Percentiles rank a stretch among this genome's conserved stretches.
These are phyloP conservation scores for Hirtodrosophila histrioides DNA, from an alignment of 2,888 invertebrate genomes.

Conservation along the genomic window DNA sequence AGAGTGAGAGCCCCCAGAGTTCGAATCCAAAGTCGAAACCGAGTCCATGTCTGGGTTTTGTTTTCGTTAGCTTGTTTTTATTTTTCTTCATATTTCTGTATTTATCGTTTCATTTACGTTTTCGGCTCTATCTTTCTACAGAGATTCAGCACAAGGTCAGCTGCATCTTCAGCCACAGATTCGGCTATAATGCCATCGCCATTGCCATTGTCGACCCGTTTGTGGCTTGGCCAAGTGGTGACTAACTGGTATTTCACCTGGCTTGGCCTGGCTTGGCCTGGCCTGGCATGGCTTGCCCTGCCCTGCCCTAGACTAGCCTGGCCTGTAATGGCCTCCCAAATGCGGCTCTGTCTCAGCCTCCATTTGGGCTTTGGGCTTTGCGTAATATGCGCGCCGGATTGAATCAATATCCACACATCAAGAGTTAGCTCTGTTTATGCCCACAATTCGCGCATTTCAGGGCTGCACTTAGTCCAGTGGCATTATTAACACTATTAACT, in stretches of 20 bases:
- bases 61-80: constrained; percentile 31
- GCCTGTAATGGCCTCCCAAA: constrained; percentile 2
- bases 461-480: constrained; percentile 44
- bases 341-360: constrained; percentile 1
- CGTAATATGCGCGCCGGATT: constrained; percentile 48
- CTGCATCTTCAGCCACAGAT: constrained; percentile 68
- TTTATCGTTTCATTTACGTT: constrained; percentile 32
- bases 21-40: not conserved
- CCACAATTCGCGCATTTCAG: constrained; percentile 39
- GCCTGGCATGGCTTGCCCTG: too few species aligned
- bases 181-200: constrained; percentile 12
- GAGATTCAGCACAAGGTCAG: constrained; percentile 77
- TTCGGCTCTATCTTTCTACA: constrained; percentile 36
- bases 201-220: constrained; percentile 62
- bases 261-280: too few species aligned
- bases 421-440: too few species aligned
- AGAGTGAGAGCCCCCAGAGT: not conserved
- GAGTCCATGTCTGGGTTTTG: constrained; percentile 5
- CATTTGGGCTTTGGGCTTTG: constrained; percentile 25
- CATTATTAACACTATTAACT: constrained; percentile 42
- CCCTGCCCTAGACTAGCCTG: not conserved
- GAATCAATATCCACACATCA: constrained; percentile 12
- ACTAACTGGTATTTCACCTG: constrained; percentile 70
- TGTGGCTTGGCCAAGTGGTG: constrained; percentile 40
- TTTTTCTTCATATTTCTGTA: constrained; percentile 25